Conservation (phyloP, 2,113 vertebrate species). For the Zingel zingel region DNA sequence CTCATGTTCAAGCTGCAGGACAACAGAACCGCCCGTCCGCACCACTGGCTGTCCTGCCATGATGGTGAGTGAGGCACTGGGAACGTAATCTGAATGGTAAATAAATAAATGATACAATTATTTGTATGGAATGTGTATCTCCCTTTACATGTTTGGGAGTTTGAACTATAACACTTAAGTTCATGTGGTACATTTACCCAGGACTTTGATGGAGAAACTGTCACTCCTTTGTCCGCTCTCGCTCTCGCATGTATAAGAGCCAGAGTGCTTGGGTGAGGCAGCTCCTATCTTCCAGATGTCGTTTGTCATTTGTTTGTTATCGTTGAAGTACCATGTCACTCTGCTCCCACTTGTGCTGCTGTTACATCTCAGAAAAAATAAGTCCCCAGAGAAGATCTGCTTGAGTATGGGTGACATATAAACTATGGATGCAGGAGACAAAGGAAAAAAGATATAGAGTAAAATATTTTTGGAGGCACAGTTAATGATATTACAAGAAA, state of each 20-base stretch:
- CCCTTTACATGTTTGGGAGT: background rate
- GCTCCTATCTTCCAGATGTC: background rate
- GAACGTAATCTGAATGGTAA: constrained; percentile 4
- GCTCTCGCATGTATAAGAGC: background rate
- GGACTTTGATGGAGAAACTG: fast-evolving
- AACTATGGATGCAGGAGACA: constrained; percentile 42
- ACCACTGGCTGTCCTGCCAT: constrained; percentile 43
- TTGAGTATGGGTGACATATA: fast-evolving
- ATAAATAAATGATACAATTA: background rate
- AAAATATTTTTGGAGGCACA: background rate
- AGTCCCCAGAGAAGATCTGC: constrained; percentile 43
- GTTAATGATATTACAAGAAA: background rate
- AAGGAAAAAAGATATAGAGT: background rate
- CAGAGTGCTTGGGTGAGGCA: background rate
- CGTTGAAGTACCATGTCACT: constrained; percentile 39
- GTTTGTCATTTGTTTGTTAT: fast-evolving
- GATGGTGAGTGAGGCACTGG: constrained; percentile 43
- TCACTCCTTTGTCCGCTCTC: background rate
- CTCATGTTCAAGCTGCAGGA: constrained; percentile 33
- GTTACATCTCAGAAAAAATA: constrained; percentile 29
- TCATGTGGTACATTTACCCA: constrained; percentile 7
- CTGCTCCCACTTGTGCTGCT: fast-evolving
- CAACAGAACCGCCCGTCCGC: background rate
- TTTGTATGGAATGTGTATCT: background rate
- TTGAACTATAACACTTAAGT: background rate